Base-by-base conservation (phyloP, 2,113 vertebrate genomes). In the Oxyruncus cristatus region DNA sequence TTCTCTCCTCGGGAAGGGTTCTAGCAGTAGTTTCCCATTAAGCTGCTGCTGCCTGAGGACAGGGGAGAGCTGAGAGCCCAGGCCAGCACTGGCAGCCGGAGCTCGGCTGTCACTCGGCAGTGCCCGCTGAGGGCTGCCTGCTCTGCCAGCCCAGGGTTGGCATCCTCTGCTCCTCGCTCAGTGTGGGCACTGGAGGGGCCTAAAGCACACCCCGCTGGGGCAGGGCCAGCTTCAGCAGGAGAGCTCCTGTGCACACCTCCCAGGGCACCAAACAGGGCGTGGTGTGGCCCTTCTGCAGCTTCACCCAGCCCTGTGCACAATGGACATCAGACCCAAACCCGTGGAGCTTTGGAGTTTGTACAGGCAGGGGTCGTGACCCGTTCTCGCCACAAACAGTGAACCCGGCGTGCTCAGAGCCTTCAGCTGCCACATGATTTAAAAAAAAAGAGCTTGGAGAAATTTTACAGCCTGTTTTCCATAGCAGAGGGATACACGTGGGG, bases 201-300 rank as follows among this genome's bases (percentile, higher is more conserved):
- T 5, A 26, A 26, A 12, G 28, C 2, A n/a, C 28, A 52, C 15
- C 55, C 47, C 0, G 0, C 30, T 3, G 23, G 11, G 35, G 66
- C 46, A 46, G 63, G 73, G 63, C 28, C 39, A 26, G 37, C 28
- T 73, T 20, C 10, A 52, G 16, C 37, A 9, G 7, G 11, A 50
- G 39, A 85, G 23, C 49, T 10, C 5, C 47, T 75, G 11, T 75
- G 11, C 50, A 7, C 4, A 1, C 2, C 5, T 5, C 13, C 35
- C 27, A 27, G 59, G 44, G 37, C 12, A 6, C 5, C 2, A 0
- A 18, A 1, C 18, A 1, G 1, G 39, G 67, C 1, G 0, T 3
- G 2, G 12, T 11, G 0, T 2, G 30, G 73, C 22, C 27, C 46
- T n/a, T 30, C 50, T 49, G 67, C 12, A 7, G 52, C 50, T 50